Evolutionary conservation across 2,113 vertebrate species (phyloP), one percentile per base, ranked within the genome.

Genomic region (Archilochus colubris): DNA sequence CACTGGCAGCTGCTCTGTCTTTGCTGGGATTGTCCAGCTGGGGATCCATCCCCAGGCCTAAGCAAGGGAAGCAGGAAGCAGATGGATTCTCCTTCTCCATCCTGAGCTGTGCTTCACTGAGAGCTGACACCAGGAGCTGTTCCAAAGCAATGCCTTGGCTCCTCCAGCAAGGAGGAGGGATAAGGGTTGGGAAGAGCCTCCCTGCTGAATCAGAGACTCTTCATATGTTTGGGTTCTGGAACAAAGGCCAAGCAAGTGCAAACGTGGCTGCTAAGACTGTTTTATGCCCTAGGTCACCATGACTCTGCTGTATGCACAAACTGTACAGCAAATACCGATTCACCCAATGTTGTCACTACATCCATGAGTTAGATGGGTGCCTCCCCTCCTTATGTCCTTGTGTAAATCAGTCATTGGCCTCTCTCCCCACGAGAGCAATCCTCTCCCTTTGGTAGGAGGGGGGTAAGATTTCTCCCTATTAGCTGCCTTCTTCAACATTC

Each of bases 321-420:
- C 73, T 88, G 89, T 91, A 79, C 89, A 70, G 78, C 67, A 91
- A 63, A 86, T 67, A 82, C 62, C 72, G 85, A 90, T 94, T 94
- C 89, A 95, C 88, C 38, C 85, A 46, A 3, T 75, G 76, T 57
- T 95, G 91, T 88, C 93, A 68, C 57, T 88, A 30, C 57, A 72
- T 67, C 73, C 57, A 64, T 46, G 68, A 90, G 40, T n/a, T 58
- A 36, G 40, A 75, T 33, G 33, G 17, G 43, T 74, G 79, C 70
- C 48, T 93, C 51, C 68, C 14, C 17, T 89, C 30, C 31, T 59
- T 25, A 31, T 76, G 62, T 53, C 79, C 82, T 85, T 78, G 38
- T 38, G 55, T 74, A 93, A 91, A 83, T 31, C 58, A 81, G 50
- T 44, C 61, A 57, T 3, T 90, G 50, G 40, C 61, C 57, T 74